Conservation (phyloP, 2,888 invertebrate genomes). For the Pseudococcus longispinus region DNA sequence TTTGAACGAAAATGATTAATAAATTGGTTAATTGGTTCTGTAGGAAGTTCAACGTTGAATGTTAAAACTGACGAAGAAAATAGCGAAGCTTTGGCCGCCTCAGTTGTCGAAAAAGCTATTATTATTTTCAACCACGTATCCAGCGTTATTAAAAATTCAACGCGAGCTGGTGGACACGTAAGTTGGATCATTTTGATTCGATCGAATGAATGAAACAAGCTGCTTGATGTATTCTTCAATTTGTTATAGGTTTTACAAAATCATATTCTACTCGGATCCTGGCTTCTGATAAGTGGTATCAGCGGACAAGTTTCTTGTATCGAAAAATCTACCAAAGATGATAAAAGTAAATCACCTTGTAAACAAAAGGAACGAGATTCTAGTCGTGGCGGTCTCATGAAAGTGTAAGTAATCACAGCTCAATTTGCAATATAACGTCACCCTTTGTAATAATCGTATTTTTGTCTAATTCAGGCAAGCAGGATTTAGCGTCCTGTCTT, state of each 20-base stretch:
- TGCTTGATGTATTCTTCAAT: slow-evolving; percentile 52
- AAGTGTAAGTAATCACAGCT: slow-evolving; percentile 66
- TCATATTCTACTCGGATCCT: slow-evolving; percentile 85
- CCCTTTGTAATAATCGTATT: not conserved
- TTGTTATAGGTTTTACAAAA: slow-evolving; percentile 79
- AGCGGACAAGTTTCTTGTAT: slow-evolving; percentile 79
- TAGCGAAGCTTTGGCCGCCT: slow-evolving; percentile 79
- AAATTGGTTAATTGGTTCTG: not conserved
- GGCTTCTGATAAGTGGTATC: slow-evolving; percentile 85
- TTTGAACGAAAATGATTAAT: not conserved
- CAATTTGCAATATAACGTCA: slow-evolving; percentile 54
- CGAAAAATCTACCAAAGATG: slow-evolving; percentile 64
- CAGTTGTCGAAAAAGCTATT: slow-evolving; percentile 85
- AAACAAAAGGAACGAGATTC: slow-evolving; percentile 67
- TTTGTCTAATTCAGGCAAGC: slow-evolving; percentile 70
- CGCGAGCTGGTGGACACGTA: slow-evolving; percentile 86
- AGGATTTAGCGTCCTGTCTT: slow-evolving; percentile 87
- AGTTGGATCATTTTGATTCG: slow-evolving; percentile 62
- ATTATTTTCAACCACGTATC: slow-evolving; percentile 85
- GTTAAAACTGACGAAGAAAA: slow-evolving; percentile 74
- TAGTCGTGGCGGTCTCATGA: slow-evolving; percentile 73
- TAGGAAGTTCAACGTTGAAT: slow-evolving; percentile 41
- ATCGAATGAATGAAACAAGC: not conserved
- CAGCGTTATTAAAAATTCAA: slow-evolving; percentile 80
- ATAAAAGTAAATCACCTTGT: slow-evolving; percentile 66